Evolutionary conservation across 1,140 invertebrate genomes (phyloP), one percentile per base, ranked within the genome.

Genomic region (Trachelipus rathkii): DNA sequence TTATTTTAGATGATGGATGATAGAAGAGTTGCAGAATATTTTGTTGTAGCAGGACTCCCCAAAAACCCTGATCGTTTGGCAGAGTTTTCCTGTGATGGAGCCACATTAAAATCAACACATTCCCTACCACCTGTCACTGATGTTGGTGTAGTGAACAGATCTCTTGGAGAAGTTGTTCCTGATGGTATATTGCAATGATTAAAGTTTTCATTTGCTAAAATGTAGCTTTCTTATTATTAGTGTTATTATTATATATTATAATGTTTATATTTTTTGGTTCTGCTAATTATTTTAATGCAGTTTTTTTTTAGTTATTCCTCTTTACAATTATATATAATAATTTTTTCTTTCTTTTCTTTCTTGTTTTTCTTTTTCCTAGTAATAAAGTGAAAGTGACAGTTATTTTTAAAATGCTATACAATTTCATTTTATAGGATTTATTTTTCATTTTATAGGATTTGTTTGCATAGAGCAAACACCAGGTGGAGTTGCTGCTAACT

Each of bases 21-120:
- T 44, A 84, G 85, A 71, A 81, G 87, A 77, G 86, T 89, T 68
- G 87, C 86, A 71, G 89, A 99, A 87, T 98, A 98, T 87, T 99
- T 99, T 89, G 95, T 99, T 76, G 92, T 99, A 53, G 96, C 96
- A 84, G 97, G 97, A 19, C 87, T 99, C 83, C 92, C 94, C 10
- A 91, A 92, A 45, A 89, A 93, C 84, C 88, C 90, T 71, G 87
- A 93, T 86, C 87, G 91, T 84, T 84, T 95, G 24, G 92, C 93
- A 83, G 95, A 96, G 83, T 90, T 87, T 89, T 90, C 84, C 88
- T 90, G 82, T 80, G 92, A 96, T 53, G 79, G 79, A 86, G 90
- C 92, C 83, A 90, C 91, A 82, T 87, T 95, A 5, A 95, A 94
- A 83, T 89, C 88, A 19, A 75, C 77, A 87, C 87, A 89, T 76